phyloP scores from a whole-genome alignment of 2,888 invertebrate genomes.

The Ennomos fuscantarius region DNA sequence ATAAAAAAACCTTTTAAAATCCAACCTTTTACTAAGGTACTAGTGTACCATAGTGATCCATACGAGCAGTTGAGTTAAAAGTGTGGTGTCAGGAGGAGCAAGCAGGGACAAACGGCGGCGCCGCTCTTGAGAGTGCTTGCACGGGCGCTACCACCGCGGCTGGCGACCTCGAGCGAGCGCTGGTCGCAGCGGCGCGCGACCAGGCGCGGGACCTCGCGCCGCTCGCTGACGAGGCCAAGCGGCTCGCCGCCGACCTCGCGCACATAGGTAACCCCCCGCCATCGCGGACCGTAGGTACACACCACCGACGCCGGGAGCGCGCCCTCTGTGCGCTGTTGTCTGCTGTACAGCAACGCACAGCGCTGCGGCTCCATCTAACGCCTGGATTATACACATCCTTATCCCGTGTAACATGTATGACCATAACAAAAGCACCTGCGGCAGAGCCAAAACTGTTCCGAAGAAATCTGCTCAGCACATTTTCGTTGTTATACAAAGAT shows the following conservation, averaged over 20 bases:
- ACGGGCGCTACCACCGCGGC: slow-evolving; percentile 92
- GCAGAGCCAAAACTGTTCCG: no score
- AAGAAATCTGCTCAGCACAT: no score
- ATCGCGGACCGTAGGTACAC: slow-evolving; percentile 71
- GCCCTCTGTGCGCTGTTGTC: slow-evolving; percentile 47
- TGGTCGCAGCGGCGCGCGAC: slow-evolving; percentile 87
- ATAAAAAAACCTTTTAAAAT: no score
- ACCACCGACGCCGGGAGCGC: slow-evolving; percentile 49
- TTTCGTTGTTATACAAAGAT: no score
- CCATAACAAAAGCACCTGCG: no score
- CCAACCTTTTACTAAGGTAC: no score
- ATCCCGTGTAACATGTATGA: not conserved
- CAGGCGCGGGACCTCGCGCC: slow-evolving; percentile 77
- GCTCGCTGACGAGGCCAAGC: slow-evolving; percentile 76
- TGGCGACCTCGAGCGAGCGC: slow-evolving; percentile 91
- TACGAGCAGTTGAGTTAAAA: no score
- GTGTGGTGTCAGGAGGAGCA: slow-evolving; percentile 66
- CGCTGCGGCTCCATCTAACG: slow-evolving; percentile 10
- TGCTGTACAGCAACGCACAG: slow-evolving; percentile 4
- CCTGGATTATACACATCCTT: slow-evolving; percentile 14
- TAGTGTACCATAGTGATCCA: no score
- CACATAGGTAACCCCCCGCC: slow-evolving; percentile 79
- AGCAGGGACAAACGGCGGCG: slow-evolving; percentile 66
- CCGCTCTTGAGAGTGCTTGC: slow-evolving; percentile 84
- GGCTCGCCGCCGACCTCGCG: slow-evolving; percentile 77